These are phyloP conservation scores for Homarus americanus DNA, from an alignment of 1,140 invertebrate species.

Conservation along the genomic window DNA sequence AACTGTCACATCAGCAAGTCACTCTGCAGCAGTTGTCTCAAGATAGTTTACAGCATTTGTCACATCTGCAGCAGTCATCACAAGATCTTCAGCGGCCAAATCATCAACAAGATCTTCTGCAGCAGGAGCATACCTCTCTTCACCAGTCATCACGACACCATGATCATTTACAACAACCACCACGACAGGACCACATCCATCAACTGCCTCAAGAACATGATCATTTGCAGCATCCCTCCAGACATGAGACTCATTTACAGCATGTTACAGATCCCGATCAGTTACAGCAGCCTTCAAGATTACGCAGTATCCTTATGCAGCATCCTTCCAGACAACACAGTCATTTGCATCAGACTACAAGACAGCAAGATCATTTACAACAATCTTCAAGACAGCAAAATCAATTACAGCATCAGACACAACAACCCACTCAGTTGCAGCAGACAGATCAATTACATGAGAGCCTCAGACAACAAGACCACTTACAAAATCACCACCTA, in stretches of 20 bases:
- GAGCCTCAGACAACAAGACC: not conserved
- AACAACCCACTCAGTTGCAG: not conserved
- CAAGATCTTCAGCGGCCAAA: not conserved
- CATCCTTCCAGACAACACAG: slow-evolving; percentile 4
- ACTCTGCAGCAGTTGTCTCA: slow-evolving; percentile 13
- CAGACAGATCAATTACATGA: slow-evolving; percentile 8
- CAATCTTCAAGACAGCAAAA: not conserved
- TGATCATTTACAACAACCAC: not conserved
- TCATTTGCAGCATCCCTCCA: not conserved
- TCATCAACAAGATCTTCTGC: not conserved
- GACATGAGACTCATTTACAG: not conserved
- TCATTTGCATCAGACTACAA: not conserved
- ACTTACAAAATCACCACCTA: not conserved
- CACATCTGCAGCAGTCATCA: slow-evolving; percentile 18
- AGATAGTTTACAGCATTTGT: not conserved
- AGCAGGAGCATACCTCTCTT: not conserved
- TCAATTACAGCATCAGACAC: not conserved
- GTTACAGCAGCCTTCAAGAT: not conserved
- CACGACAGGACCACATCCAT: not conserved
- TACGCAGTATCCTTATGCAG: not conserved
- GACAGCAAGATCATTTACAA: not conserved
- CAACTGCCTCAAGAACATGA: not conserved
- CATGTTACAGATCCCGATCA: not conserved
- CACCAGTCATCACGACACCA: not conserved
- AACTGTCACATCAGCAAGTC: not conserved